Conservation (phyloP, 2,888 invertebrate species). For the Apamea anceps region DNA sequence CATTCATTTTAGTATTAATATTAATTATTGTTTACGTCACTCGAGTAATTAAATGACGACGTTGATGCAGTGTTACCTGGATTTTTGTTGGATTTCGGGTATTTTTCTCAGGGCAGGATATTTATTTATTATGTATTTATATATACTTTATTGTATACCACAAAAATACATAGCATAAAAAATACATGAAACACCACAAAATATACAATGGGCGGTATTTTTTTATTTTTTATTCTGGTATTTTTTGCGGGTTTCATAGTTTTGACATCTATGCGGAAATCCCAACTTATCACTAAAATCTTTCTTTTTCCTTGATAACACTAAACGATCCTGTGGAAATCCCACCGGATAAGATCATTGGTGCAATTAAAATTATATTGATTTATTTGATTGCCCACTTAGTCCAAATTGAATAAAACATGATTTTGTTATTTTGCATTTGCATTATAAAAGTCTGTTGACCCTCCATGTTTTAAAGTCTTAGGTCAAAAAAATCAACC, state of each 20-base stretch:
- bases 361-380: neutral
- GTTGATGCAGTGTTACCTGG: neutral
- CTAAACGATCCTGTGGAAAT: neutral
- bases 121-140: too few relatives aligned
- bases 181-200: too few relatives aligned
- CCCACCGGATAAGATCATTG: neutral
- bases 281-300: neutral
- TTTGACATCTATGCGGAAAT: neutral
- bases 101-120: conserved; percentile 7
- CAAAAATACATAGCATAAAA: too few relatives aligned
- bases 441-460: neutral
- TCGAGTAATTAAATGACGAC: conserved; percentile 13
- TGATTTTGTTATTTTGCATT: too few relatives aligned
- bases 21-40: conserved; percentile 39
- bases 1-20: conserved; percentile 45
- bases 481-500: neutral
- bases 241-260: neutral
- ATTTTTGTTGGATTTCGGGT: conserved; percentile 18
- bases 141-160: too few relatives aligned
- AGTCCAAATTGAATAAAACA: neutral
- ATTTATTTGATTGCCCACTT: neutral
- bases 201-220: too few relatives aligned
- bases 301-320: neutral
- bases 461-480: neutral
- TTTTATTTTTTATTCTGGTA: neutral